phyloP scores from a whole-genome alignment of 2,888 invertebrate species.

The Xanthia togata region DNA sequence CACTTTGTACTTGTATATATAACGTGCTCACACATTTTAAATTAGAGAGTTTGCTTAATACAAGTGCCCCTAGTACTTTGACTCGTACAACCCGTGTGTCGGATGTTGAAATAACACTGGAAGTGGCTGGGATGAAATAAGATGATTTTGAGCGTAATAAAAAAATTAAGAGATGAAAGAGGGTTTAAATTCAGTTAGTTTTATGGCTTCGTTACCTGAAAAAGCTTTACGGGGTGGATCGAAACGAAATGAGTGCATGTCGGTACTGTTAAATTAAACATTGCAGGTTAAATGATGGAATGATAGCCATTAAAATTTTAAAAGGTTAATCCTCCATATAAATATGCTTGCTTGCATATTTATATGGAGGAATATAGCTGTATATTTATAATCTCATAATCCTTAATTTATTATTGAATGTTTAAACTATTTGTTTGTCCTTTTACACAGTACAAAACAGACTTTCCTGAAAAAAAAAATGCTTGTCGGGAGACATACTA shows the following conservation, averaged over 20 bases:
- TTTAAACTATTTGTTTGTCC: background rate
- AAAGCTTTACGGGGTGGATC: background rate
- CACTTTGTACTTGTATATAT: slow-evolving; percentile 67
- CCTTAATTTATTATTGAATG: slow-evolving; percentile 7
- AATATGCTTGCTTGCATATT: no score
- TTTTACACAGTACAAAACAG: background rate
- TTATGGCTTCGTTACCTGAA: slow-evolving; percentile 2
- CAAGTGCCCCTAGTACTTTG: slow-evolving; percentile 62
- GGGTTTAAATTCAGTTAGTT: slow-evolving; percentile 34
- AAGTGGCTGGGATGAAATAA: slow-evolving; percentile 45
- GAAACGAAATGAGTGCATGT: slow-evolving; percentile 13
- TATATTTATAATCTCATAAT: background rate
- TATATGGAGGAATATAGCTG: no score
- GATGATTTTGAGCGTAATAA: slow-evolving; percentile 30
- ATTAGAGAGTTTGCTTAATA: slow-evolving; percentile 74
- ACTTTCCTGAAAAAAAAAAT: background rate
- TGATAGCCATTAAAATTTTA: background rate
- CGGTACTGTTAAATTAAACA: slow-evolving; percentile 25
- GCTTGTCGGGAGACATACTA: no score
- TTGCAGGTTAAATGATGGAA: background rate
- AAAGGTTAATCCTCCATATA: background rate
- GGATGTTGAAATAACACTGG: slow-evolving; percentile 60
- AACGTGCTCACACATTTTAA: slow-evolving; percentile 73
- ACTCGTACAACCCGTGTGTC: slow-evolving; percentile 62
- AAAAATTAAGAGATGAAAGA: slow-evolving; percentile 23